Evolutionary conservation across 2,888 invertebrate species (phyloP).

Genomic region (Liodrosophila aerea): DNA sequence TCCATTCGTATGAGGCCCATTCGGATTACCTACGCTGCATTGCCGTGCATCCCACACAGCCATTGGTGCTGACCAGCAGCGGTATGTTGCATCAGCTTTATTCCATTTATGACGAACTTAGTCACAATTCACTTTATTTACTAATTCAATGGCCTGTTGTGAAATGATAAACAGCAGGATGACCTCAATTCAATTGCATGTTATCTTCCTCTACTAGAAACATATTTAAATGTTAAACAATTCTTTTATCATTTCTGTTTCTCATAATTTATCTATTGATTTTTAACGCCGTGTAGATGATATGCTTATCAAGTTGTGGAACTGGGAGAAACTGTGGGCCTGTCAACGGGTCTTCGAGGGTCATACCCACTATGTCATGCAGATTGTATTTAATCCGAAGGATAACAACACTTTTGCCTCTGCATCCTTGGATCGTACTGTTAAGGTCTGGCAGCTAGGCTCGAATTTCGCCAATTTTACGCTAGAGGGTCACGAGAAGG

Average conservation of each 20-base stretch:
- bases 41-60: constrained; percentile 98
- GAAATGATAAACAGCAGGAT: constrained; percentile 7
- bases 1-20: constrained; percentile 98
- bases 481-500: constrained; percentile 98
- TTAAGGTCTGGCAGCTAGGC: constrained; percentile 99
- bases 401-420: constrained; percentile 99
- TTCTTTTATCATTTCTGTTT: too few species aligned
- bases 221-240: neutral
- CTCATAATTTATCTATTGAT: neutral
- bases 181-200: constrained; percentile 8
- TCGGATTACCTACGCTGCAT: constrained; percentile 99
- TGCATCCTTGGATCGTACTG: constrained; percentile 98
- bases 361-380: constrained; percentile 99
- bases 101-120: neutral
- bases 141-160: neutral
- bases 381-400: constrained; percentile 99
- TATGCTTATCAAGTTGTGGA: constrained; percentile 99
- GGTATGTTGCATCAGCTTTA: constrained; percentile 85
- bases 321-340: constrained; percentile 99
- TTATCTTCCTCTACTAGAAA: too few species aligned
- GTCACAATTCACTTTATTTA: neutral
- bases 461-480: constrained; percentile 99
- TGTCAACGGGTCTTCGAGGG: constrained; percentile 99
- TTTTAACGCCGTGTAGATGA: constrained; percentile 88
- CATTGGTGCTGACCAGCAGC: constrained; percentile 97